Evolutionary conservation across 2,888 invertebrate genomes (phyloP), one percentile per base, ranked within the genome.

Genomic region (Nomada flava): DNA sequence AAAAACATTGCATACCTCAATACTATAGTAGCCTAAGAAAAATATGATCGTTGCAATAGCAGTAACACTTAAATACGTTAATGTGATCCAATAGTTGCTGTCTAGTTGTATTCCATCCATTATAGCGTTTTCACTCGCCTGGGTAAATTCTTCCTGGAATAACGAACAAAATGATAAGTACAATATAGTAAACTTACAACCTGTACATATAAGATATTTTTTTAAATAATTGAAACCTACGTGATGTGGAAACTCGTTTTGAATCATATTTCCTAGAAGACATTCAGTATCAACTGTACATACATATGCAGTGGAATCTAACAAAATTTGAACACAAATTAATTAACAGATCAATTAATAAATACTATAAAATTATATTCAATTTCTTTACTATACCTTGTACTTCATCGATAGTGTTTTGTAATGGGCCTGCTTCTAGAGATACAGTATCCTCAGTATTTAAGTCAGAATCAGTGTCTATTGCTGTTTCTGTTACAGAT

Each of bases 1-100:
- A 64, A 57, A 42, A 23, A 2, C 70, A 20, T 55, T 29, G 36
- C 52, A 50, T 88, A 94, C 94, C 93, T 97, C 97, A 82, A 97
- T 96, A 88, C 96, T 96, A 92, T 97, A 96, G 93, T 97, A 97
- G 29, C 97, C 97, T 79, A 97, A 95, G 23, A 96, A 95, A 90
- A 98, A 97, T 68, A 97, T 93, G 10, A 97, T 94, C 0, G 96
- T 95, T 0, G 97, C 96, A n/a, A 95, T 94, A 3, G 97, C 96
- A n/a, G 97, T 96, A 65, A 97, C 95, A 18, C 95, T 91, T 50
- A 96, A 94, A 91, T 95, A 96, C 1, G 95, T 94, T 18, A 96
- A 90, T 62, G 89, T 90, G 86, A 92, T 91, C 91, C 92, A 93
- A 87, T 92, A 92, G 76, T 90, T 90, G 77, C 85, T 87, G 29